Conservation (phyloP, 2,888 invertebrate species). For the Philonicus albiceps region DNA sequence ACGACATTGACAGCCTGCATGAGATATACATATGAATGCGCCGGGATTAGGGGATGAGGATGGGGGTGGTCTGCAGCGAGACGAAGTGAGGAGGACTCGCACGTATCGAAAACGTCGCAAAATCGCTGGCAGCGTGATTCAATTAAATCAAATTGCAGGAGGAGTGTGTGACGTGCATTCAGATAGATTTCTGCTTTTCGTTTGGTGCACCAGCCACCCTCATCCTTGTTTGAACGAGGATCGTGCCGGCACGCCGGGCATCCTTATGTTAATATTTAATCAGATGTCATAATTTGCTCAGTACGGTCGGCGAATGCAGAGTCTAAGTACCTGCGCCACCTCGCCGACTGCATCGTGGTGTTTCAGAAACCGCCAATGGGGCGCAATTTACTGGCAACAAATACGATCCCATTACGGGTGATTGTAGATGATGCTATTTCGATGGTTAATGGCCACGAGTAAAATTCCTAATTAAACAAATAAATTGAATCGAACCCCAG, state of each 20-base stretch:
- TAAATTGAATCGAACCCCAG: conserved; percentile 42
- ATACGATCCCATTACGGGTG: conserved; percentile 22
- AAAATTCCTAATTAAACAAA: conserved; percentile 44
- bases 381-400: conserved; percentile 23
- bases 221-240: not conserved
- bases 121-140: conserved; percentile 35
- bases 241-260: not conserved
- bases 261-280: conserved; percentile 23
- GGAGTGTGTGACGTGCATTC: conserved; percentile 32
- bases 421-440: conserved; percentile 42
- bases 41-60: not conserved
- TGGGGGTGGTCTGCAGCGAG: not conserved
- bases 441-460: conserved; percentile 39
- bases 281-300: conserved; percentile 34
- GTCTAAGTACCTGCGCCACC: not conserved
- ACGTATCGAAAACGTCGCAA: conserved; percentile 39
- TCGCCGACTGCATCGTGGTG: not conserved
- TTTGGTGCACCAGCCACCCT: not conserved
- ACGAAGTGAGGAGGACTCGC: not conserved
- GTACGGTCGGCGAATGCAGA: not conserved
- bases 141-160: conserved; percentile 44
- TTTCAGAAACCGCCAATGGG: conserved; percentile 19
- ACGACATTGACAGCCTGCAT: conserved; percentile 37
- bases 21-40: conserved; percentile 5
- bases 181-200: not conserved